These are phyloP conservation scores for Drosophila ficusphila DNA, from an alignment of 1,140 invertebrate genomes.

Conservation along the genomic window DNA sequence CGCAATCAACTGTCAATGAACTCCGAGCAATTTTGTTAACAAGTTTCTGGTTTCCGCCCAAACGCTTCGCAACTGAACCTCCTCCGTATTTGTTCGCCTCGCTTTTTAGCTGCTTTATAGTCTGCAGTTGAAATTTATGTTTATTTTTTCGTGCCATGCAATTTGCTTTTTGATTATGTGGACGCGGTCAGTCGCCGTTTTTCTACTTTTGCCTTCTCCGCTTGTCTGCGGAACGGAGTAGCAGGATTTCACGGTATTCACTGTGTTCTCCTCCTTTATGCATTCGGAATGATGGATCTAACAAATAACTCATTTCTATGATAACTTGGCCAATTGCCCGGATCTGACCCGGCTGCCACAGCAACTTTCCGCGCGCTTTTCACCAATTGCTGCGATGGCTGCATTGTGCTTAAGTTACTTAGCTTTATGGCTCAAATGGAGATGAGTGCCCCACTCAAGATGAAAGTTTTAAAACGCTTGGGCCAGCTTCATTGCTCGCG, in stretches of 20 bases:
- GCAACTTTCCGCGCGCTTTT: slow-evolving; percentile 40
- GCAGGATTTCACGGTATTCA: slow-evolving; percentile 5
- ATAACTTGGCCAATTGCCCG: slow-evolving; percentile 61
- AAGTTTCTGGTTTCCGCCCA: slow-evolving; percentile 44
- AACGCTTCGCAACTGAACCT: slow-evolving; percentile 16
- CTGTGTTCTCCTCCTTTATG: slow-evolving; percentile 43
- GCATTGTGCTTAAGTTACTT: slow-evolving; percentile 55
- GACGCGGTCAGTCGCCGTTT: slow-evolving; percentile 35
- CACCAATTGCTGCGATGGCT: slow-evolving; percentile 22
- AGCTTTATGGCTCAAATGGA: slow-evolving; percentile 52
- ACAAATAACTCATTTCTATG: slow-evolving; percentile 67
- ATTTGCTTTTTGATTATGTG: slow-evolving; percentile 53
- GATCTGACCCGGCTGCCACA: neutral
- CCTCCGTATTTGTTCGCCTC: slow-evolving; percentile 5
- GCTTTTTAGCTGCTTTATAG: slow-evolving; percentile 42
- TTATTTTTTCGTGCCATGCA: slow-evolving; percentile 54
- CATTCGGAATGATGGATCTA: slow-evolving; percentile 53
- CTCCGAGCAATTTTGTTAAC: slow-evolving; percentile 49
- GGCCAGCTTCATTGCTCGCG: slow-evolving; percentile 32
- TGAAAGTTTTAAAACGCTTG: slow-evolving; percentile 17
- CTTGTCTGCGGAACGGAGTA: slow-evolving; percentile 1
- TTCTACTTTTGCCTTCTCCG: no score
- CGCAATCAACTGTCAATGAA: slow-evolving; percentile 58
- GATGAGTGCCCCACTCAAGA: slow-evolving; percentile 33
- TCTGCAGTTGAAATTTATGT: slow-evolving; percentile 47